A percentile compares a stretch with the other conserved stretches of the same genome.
Conservation (phyloP, 2,113 vertebrate species). For the Urocolius indicus region DNA sequence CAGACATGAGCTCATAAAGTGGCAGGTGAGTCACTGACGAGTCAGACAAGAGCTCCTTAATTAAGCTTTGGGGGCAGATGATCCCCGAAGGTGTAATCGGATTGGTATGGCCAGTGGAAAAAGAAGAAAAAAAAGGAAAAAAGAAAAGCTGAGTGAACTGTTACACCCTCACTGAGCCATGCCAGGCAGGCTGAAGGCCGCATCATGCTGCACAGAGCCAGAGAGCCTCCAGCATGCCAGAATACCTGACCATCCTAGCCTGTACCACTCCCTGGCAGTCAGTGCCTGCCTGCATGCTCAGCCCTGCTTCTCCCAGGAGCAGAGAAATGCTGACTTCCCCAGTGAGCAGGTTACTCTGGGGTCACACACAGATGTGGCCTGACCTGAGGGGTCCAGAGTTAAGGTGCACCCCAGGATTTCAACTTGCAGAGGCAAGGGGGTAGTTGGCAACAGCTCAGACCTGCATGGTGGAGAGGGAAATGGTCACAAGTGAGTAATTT, state of each 20-base stretch:
- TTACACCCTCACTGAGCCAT: neutral
- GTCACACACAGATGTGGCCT: rapidly evolving
- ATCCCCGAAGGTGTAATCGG: constrained; percentile 39
- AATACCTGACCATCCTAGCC: neutral
- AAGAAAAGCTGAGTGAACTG: neutral
- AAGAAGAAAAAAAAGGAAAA: neutral
- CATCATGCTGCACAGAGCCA: rapidly evolving
- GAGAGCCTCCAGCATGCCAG: neutral
- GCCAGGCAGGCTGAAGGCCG: neutral
- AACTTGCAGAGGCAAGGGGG: neutral
- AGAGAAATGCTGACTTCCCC: neutral
- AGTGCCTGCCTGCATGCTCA: neutral
- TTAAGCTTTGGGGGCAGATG: constrained; percentile 45
- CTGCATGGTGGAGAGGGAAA: neutral
- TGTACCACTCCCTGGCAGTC: neutral
- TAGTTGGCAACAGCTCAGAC: neutral
- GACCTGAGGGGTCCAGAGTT: rapidly evolving
- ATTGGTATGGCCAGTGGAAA: constrained; percentile 58
- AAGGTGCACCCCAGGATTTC: neutral
- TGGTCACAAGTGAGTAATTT: neutral
- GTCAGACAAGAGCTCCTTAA: constrained; percentile 60
- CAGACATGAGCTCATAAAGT: constrained; percentile 78
- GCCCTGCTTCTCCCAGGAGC: neutral
- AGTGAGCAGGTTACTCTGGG: neutral
- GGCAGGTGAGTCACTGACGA: constrained; percentile 73